Evolutionary conservation across 2,797 vertebrate species (phyloP).

Genomic region (Eulemur rubriventer): DNA sequence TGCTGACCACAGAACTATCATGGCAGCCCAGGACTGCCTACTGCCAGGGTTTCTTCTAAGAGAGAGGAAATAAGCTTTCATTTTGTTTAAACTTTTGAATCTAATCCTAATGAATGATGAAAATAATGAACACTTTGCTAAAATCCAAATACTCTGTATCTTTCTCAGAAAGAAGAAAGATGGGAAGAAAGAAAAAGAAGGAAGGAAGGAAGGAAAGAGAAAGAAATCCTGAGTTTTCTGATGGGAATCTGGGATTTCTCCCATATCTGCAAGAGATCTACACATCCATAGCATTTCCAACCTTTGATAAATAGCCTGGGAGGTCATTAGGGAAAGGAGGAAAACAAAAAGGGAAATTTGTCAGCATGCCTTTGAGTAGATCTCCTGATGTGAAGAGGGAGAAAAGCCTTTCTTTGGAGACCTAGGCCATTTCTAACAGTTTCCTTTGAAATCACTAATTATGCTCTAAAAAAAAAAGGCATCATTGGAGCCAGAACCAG

Average conservation of each 20-base stretch:
- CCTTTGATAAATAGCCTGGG: conserved; percentile 32
- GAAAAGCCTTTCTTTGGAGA: conserved; percentile 69
- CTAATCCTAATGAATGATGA: neutral
- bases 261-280: neutral
- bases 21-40: neutral
- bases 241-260: conserved; percentile 35
- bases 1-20: neutral
- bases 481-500: conserved; percentile 71
- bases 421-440: conserved; percentile 69
- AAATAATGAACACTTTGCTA: neutral
- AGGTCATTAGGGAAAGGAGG: conserved; percentile 31
- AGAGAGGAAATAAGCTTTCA: neutral
- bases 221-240: neutral
- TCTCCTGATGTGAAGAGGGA: conserved; percentile 27
- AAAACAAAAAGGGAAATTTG: conserved; percentile 58
- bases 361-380: neutral
- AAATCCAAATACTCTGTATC: neutral
- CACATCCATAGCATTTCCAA: neutral
- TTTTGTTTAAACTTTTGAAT: neutral
- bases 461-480: conserved; percentile 65
- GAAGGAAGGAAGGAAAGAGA: neutral
- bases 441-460: conserved; percentile 76
- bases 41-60: neutral
- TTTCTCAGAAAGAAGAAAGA: conserved; percentile 7
- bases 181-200: no score